phyloP scores from a whole-genome alignment of 1,140 invertebrate species.

The Zaprionus inermis region DNA sequence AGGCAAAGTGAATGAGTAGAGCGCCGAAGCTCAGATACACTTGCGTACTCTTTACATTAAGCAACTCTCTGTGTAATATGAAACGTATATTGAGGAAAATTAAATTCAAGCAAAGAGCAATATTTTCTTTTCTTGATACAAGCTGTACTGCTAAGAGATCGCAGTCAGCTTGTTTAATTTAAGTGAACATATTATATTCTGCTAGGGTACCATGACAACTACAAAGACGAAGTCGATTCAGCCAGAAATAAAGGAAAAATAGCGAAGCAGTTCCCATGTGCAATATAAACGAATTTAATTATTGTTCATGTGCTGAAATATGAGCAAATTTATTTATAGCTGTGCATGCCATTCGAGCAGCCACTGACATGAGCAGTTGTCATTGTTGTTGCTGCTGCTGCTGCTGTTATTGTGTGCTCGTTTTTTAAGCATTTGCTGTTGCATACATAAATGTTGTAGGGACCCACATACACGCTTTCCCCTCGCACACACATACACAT shows the following conservation, averaged over 20 bases:
- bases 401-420: constrained; percentile 7
- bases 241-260: background rate
- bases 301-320: constrained; percentile 82
- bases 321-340: constrained; percentile 80
- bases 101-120: too few relatives aligned
- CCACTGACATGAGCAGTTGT: constrained; percentile 38
- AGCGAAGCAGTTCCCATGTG: constrained; percentile 59
- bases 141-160: background rate
- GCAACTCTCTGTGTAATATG: too few relatives aligned
- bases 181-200: background rate
- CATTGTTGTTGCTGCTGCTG: constrained; percentile 53
- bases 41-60: background rate
- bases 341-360: constrained; percentile 49
- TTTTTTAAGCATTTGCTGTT: constrained; percentile 57
- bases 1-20: background rate
- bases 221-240: constrained; percentile 37
- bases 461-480: constrained; percentile 10
- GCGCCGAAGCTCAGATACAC: background rate
- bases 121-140: background rate
- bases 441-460: constrained; percentile 60
- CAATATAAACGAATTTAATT: constrained; percentile 80
- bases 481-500: constrained; percentile 1
- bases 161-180: background rate
- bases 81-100: too few relatives aligned
- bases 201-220: background rate